Base-by-base conservation (phyloP, 1,140 invertebrate species). In the Euura saliciscinereae region DNA sequence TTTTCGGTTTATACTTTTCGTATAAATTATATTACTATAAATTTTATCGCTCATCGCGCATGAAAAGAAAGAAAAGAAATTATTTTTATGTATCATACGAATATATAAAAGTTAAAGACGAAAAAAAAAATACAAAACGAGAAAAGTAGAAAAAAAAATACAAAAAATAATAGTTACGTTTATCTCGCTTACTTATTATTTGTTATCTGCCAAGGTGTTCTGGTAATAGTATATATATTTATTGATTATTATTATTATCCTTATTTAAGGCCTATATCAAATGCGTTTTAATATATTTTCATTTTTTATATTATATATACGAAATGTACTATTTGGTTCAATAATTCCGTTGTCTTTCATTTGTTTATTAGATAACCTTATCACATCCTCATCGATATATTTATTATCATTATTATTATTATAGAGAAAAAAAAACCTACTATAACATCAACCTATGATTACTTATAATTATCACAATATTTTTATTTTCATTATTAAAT, bases 261-360 rank as follows among this genome's bases (percentile, higher is more conserved):
- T 78, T 81, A 79, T 78, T 84, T 77, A 83, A 86, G 83, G 80
- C 82, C n/a, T 82, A 86, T 83, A 80, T 84, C 84, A 87, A 87
- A 87, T 87, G 84, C 85, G 85, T 86, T 86, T 86, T 86, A 87
- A 87, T 87, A 87, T 87, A 87, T 87, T 87, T 86, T 86, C 85
- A 87, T 83, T 86, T 86, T 86, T 85, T 67, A 42, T 67, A 42
- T 42, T 67, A 67, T 67, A 85, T 87, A 86, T 85, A 86, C 80
- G 82, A 87, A 84, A 87, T 87, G 85, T 87, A 86, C 83, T 86
- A 85, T 87, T 87, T 87, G 84, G 83, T 87, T 87, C 85, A 87
- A 87, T 85, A 83, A 87, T 82, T 86, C 77, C 77, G 78, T 80
- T 86, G 84, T 86, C 81, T 87, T 84, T 79, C 74, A 80, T 78